Evolutionary conservation across 2,113 vertebrate species (phyloP), one percentile per base, ranked within the genome.

Genomic region (Megaceryle torquata): DNA sequence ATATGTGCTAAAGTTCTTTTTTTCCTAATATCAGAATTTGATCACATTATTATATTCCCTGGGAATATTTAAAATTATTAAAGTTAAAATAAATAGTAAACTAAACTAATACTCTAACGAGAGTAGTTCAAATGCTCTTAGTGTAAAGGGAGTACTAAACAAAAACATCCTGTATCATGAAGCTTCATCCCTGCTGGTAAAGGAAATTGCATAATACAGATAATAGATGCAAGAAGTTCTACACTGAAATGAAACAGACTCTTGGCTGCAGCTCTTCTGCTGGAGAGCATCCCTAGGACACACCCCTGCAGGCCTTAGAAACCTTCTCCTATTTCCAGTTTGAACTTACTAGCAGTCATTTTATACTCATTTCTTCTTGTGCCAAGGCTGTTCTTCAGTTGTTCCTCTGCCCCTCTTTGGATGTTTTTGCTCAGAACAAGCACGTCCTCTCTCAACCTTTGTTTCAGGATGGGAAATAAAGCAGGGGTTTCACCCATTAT

Each of bases 141-240:
- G 15, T 33, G 4, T 24, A 77, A 89, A 86, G 7, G 1, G 18
- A 69, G 79, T n/a, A 44, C 44, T 69, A 63, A 96, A 51, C 13
- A 83, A 53, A 91, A 94, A 17, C 56, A 63, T 51, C 28, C 51
- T n/a, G 15, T 43, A 75, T 35, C 46, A 50, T 20, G 37, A 89
- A 37, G 37, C 44, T 88, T 69, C 82, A 88, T n/a, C 63, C 79
- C 67, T 83, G 88, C 79, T 95, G 82, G 37, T 95, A 80, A 37
- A 88, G 88, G 79, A 93, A 94, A 95, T 93, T 83, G 33, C 37
- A 18, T 6, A 61, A 77, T 22, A 19, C 31, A 46, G 79, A 90
- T 88, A 82, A 91, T 57, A 65, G 44, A 95, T 88, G 46, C 71
- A 94, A 93, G 67, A 91, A 85, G 41, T 65, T 50, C 20, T 44